Evolutionary conservation across 1,140 invertebrate genomes (phyloP).

Genomic region (Anoplolepis gracilipes): DNA sequence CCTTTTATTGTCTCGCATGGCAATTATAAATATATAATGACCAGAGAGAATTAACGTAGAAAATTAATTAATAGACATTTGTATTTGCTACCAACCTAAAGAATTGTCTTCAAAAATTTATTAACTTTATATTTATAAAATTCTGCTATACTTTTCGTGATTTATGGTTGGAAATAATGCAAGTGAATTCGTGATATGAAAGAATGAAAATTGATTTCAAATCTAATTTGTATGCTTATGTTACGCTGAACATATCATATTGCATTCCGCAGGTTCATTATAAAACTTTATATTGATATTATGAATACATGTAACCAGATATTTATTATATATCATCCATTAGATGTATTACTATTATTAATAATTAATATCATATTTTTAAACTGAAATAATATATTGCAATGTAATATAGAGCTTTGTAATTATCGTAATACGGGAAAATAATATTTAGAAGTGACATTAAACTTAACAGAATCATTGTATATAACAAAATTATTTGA

Average conservation of each 20-base stretch:
- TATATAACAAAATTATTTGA: background rate
- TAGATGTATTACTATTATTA: no score
- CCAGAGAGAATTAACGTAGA: background rate
- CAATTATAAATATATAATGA: background rate
- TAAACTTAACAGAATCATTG: background rate
- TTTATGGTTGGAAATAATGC: background rate
- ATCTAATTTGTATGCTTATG: background rate
- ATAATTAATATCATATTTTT: no score
- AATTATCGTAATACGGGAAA: background rate
- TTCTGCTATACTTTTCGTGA: background rate
- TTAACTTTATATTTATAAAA: background rate
- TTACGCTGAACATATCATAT: constrained; percentile 4
- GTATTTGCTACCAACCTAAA: background rate
- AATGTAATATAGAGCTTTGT: background rate
- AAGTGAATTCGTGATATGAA: background rate
- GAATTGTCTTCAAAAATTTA: background rate
- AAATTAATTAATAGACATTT: background rate
- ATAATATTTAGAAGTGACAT: constrained; percentile 8
- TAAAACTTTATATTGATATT: background rate
- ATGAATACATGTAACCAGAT: background rate
- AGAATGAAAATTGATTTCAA: constrained; percentile 21
- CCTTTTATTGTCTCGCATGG: background rate
- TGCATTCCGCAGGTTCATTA: background rate
- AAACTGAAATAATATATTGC: constrained; percentile 7
- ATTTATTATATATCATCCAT: constrained; percentile 1